Base-by-base conservation (phyloP, 2,797 vertebrate species). In the Cossypha heuglini region DNA sequence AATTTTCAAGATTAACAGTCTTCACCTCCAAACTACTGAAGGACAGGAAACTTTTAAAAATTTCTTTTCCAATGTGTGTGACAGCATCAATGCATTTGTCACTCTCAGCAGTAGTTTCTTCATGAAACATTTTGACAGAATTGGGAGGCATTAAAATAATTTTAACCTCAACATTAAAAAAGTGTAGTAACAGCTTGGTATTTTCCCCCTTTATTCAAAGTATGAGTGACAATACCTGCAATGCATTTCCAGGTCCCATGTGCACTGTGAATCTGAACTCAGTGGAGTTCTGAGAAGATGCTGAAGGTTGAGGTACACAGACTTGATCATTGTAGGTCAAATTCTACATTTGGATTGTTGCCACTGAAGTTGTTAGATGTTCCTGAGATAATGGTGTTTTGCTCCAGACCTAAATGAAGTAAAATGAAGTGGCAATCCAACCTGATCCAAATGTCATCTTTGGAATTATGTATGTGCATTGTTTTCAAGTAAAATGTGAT, bases 11-110 rank as follows among this genome's bases (percentile, higher is more conserved):
- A 94, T 96, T 88, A 95, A 25, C 37, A 78, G 12, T 93, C 52
- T 87, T 93, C 75, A 64, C 59, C 63, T 87, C 51, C 62, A 91
- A 94, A 73, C 55, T 79, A 43, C 59, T 74, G 91, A 96, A 97
- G 91, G 86, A 89, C 75, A 69, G 37, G 20, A 83, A 72, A 82
- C 19, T 71, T 94, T 71, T 55, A 84, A 19, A 45, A 42, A 75
- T 86, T 84, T 92, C n/a, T 74, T 77, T 90, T 90, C 38, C n/a
- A 57, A 7, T 26, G 25, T 51, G 24, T 58, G n/a, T 73, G 78
- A 86, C 77, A 78, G 35, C 17, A 11, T 89, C 64, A 81, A 33
- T 42, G 17, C 38, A 26, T 83, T 85, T 89, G 78, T 94, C 55
- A 74, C 22, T 91, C 63, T 94, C 8, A 55, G n/a, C 33, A 40